Base-by-base conservation (phyloP, 2,888 invertebrate genomes). In the Erynnis tages region DNA sequence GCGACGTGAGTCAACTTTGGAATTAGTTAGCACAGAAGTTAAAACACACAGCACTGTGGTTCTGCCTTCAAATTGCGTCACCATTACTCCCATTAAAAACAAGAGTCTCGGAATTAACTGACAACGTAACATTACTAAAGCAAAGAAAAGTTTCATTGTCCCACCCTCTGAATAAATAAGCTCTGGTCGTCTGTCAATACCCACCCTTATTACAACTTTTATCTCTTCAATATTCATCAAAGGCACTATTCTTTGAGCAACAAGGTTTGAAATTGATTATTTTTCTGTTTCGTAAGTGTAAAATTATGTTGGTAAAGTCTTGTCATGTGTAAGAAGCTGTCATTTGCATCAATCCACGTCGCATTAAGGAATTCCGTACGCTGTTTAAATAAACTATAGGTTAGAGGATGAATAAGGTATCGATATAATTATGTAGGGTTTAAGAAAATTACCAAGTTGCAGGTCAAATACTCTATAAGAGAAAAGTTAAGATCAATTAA, bases 291-390 rank as follows among this genome's bases (percentile, higher is more conserved):
- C 5, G 0, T 30, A 34, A 2, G 2, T n/a, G 21, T 13, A 16
- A 61, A 55, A 23, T 58, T 34, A 11, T 16, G 8, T 41, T 56
- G 49, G 53, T 30, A 52, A 25, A 58, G 59, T 62, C 59, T 62
- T 62, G 58, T 59, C 62, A 60, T 63, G 62, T 68, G 65, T 68
- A 72, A 72, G 76, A 65, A 73, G 69, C 74, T 84, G 86, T 85
- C 84, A 77, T 83, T 82, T 83, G 79, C 86, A 86, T 85, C 74
- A 78, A 80, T 85, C 81, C 71, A 70, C 71, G 82, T 82, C 82
- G 73, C 67, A 76, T 81, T 79, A 79, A 73, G 69, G 76, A 73
- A 82, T 83, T 79, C 76, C 73, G 76, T 61, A 62, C 60, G 71
- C 46, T 34, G 54, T 55, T 60, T 41, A 41, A 49, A 59, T 53